Evolutionary conservation across 2,113 vertebrate species (phyloP), one percentile per base, ranked within the genome.

Genomic region (Rhabdornis inornatus): DNA sequence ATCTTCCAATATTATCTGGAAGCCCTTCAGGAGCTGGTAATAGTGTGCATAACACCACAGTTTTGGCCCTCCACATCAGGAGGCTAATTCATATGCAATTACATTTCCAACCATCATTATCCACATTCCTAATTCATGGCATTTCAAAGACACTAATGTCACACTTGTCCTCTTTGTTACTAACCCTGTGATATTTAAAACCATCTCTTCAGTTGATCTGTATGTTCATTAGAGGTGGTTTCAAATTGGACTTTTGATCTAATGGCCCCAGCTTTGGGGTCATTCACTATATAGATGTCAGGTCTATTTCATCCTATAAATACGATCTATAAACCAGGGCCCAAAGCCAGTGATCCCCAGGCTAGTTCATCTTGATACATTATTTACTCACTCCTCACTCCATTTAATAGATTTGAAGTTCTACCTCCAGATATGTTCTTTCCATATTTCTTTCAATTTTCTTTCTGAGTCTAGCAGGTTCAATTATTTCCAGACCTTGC

Each of bases 401-500:
- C 40, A 52, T 83, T 80, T 55, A 61, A 70, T 24, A 23, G 52
- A 87, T 65, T 57, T 64, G 5, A 87, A 83, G 23, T 65, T 87
- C 57, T 64, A 79, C n/a, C 69, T 93, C 31, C 27, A 83, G 31
- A 45, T 45, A 82, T 82, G 80, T 83, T 55, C 28, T 78, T 81
- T 63, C 50, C 21, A 50, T 71, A 44, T 49, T 52, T 30, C 50
- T 52, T 52, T 52, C 15, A 23, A 49, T 49, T 49, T 49, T 25
- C 14, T 92, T 74, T 56, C 35, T 31, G 24, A 81, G 52, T 78
- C 89, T 52, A 63, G 37, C 23, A 84, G 15, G 28, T 92, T 94
- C 91, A 87, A 94, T 95, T 68, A 75, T 87, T 94, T 95, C 83
- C 95, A 95, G 89, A 64, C 24, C 25, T 79, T 74, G 28, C 45